Evolutionary conservation across 37 sponge, comb jelly and placozoan species (phyloP), one percentile per base, ranked within the genome.

Genomic region (Bolinopsis microptera): DNA sequence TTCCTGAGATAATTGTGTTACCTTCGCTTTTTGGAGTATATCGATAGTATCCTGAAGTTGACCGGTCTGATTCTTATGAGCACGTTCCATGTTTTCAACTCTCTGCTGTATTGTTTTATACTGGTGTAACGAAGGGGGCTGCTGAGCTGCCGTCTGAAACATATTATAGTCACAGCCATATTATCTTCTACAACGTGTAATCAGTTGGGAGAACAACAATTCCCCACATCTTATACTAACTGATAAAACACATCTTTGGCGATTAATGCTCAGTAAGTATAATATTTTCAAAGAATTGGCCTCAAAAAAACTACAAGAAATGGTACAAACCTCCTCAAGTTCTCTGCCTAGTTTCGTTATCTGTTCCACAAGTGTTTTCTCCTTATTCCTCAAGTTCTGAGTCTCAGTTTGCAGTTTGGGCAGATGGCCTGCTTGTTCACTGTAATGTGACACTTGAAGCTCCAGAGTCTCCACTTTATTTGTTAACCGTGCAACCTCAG

Each of bases 111-210:
- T 86, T 27, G 36, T 48, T 27, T 38, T 38, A 48, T 86, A 86
- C 90, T 86, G 90, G 90, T 86, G 90, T 23, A 86, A 28, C 1
- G 90, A 33, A 9, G 90, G 90, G 26, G 90, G 90, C 22, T 86
- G 90, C 28, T 86, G 90, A 25, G 90, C 90, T 38, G 90, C 36
- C 1, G 90, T 48, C 90, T 86, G 80, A 22, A 35, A 32, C 61
- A n/a, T n/a, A n/a, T n/a, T n/a, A n/a, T n/a, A n/a, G n/a, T n/a
- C n/a, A n/a, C n/a, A n/a, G n/a, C n/a, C n/a, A n/a, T n/a, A n/a
- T n/a, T n/a, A n/a, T n/a, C n/a, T n/a, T n/a, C n/a, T n/a, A n/a
- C n/a, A n/a, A n/a, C n/a, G n/a, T n/a, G n/a, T n/a, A n/a, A n/a
- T n/a, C n/a, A n/a, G n/a, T n/a, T n/a, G n/a, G n/a, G n/a, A n/a